phyloP scores from a whole-genome alignment of 2,113 vertebrate species.

The Paraplagusia blochii region DNA sequence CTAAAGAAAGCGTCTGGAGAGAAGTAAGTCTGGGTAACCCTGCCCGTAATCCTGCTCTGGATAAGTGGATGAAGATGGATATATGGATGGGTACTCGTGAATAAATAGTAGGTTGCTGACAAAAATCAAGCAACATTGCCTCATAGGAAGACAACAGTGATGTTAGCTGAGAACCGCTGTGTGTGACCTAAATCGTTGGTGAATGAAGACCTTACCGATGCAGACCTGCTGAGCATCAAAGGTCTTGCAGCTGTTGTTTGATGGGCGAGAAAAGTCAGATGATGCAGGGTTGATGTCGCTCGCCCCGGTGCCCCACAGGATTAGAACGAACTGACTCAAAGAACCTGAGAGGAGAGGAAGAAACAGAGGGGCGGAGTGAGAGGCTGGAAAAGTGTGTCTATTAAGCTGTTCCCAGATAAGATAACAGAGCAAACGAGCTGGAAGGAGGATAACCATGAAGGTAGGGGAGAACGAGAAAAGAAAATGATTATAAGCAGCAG shows the following conservation, averaged over 20 bases:
- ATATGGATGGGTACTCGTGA: too few species aligned
- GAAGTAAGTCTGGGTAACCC: too few species aligned
- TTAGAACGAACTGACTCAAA: slow-evolving; percentile 88
- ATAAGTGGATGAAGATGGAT: too few species aligned
- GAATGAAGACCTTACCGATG: slow-evolving; percentile 83
- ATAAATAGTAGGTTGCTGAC: too few species aligned
- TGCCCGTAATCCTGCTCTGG: too few species aligned
- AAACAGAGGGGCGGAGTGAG: neutral
- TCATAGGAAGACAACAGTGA: too few species aligned
- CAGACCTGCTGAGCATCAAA: slow-evolving; percentile 91
- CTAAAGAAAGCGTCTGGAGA: too few species aligned
- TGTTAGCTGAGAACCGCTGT: too few species aligned
- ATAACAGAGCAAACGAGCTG: slow-evolving; percentile 29
- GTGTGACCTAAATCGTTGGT: too few species aligned
- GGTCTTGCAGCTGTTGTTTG: slow-evolving; percentile 93
- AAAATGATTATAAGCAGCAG: slow-evolving; percentile 20
- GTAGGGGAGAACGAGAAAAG: slow-evolving; percentile 21
- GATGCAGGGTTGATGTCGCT: slow-evolving; percentile 73
- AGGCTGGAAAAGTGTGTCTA: slow-evolving; percentile 26
- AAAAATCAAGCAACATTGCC: too few species aligned
- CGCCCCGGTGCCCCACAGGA: slow-evolving; percentile 86
- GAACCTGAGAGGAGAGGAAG: slow-evolving; percentile 73
- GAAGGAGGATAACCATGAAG: slow-evolving; percentile 17
- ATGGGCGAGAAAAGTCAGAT: slow-evolving; percentile 78
- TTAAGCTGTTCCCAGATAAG: slow-evolving; percentile 21